phyloP scores from a whole-genome alignment of 2,113 vertebrate genomes.

The Romanogobio albipinnatus region DNA sequence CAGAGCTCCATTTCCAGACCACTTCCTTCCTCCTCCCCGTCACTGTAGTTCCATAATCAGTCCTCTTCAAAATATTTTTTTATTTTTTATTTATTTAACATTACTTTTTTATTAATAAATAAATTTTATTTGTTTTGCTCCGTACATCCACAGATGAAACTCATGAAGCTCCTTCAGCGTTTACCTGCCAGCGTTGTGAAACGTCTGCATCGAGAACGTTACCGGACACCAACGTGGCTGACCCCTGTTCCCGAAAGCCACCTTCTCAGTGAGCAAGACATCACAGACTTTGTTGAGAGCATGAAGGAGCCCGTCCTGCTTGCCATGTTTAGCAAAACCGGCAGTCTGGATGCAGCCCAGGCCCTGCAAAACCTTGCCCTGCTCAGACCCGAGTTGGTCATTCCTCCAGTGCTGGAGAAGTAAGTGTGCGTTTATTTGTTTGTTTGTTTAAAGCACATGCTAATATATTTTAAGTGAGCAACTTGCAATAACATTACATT shows the following conservation, averaged over 20 bases:
- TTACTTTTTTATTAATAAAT: not conserved
- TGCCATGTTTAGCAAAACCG: constrained; percentile 99
- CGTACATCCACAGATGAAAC: constrained; percentile 84
- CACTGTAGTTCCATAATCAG: not conserved
- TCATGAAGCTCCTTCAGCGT: constrained; percentile 96
- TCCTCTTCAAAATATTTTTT: too few relatives aligned
- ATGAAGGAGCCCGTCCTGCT: constrained; percentile 96
- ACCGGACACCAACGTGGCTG: constrained; percentile 88
- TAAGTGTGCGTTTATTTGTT: constrained; percentile 64
- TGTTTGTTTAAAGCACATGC: not conserved
- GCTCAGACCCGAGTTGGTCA: constrained; percentile 94
- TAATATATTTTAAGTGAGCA: constrained; percentile 4
- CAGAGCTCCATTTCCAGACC: not conserved
- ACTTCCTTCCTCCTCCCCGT: not conserved
- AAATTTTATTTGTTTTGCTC: not conserved
- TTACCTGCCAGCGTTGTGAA: constrained; percentile 89
- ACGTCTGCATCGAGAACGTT: constrained; percentile 92
- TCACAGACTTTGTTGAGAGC: constrained; percentile 91
- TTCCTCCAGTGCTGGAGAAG: constrained; percentile 96
- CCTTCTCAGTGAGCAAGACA: constrained; percentile 92
- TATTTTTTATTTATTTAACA: not conserved
- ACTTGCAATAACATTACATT: not conserved
- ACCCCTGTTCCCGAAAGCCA: constrained; percentile 92
- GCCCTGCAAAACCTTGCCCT: constrained; percentile 96
- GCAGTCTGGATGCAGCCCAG: constrained; percentile 94